Base-by-base conservation (phyloP, 2,113 vertebrate genomes). In the Ptychochromis oligacanthus region DNA sequence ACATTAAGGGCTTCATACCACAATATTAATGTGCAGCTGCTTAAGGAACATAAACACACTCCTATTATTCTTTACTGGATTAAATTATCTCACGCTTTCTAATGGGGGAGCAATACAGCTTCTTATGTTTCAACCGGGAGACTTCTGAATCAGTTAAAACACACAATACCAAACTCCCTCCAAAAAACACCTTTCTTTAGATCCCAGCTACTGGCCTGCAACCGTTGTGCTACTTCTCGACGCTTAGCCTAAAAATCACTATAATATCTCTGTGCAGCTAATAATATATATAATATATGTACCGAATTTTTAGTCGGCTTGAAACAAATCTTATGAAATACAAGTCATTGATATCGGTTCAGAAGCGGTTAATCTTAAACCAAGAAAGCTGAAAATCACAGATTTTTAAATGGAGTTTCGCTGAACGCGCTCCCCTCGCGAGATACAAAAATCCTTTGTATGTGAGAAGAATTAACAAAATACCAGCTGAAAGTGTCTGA, bases 121-220 rank as follows among this genome's bases (percentile, higher is more conserved):
- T 20, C 0, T 52, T 72, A 52, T 49, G 24, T 70, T 52, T 70
- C 15, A 70, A 52, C 12, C 52, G 0, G 5, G 24, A 0, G 2
- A 2, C 6, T 31, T 52, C 1, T 1, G 24, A 49, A 26, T 28
- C 40, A 13, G 15, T 7, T 52, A 24, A 3, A 70, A 52, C 20
- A 55, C 13, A 17, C 7, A 18, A 28, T 5, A 31, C 49, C 59
- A 84, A 17, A 75, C 28, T 79, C 75, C 81, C 17, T 26, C 6
- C 1, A 13, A 0, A 61, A 40, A 75, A 75, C 3, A 38, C 2
- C 3, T 11, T 15, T 2, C 43, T 82, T 81, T 79, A 80, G 24
- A 8, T 0, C 2, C 1, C 6, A 20, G 3, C 4, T 7, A 3
- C 20, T 0, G 2, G 1, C 12, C 6, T 54, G 22, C 3, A 4